Evolutionary conservation across 2,888 invertebrate genomes (phyloP).

Genomic region (Phortica magna): DNA sequence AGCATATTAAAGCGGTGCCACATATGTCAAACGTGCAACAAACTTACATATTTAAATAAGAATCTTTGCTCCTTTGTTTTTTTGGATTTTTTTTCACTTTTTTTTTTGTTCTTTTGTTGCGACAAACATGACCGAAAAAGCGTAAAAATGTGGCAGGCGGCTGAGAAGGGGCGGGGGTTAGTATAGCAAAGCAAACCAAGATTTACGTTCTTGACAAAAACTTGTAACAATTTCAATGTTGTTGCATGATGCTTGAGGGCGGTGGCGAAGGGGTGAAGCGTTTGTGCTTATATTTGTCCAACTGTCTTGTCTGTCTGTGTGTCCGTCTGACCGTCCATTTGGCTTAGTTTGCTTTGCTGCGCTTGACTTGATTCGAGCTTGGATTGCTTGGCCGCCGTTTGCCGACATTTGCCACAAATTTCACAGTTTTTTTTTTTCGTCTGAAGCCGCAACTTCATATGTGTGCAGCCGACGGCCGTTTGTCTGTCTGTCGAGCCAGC

Average conservation of each 20-base stretch:
- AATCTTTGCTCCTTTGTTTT: slow-evolving; percentile 45
- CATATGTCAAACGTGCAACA: slow-evolving; percentile 22
- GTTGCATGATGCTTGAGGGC: slow-evolving; percentile 35
- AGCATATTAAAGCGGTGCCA: slow-evolving; percentile 26
- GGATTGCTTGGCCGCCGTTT: neutral
- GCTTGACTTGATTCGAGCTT: neutral
- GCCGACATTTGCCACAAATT: neutral
- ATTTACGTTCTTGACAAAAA: slow-evolving; percentile 63
- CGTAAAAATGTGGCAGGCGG: neutral
- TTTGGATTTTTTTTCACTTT: slow-evolving; percentile 41
- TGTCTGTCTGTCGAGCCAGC: neutral
- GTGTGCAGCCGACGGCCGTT: neutral
- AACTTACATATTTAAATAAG: slow-evolving; percentile 18
- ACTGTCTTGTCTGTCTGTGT: neutral
- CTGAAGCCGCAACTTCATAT: neutral
- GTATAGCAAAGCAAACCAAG: slow-evolving; percentile 47
- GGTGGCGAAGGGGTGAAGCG: neutral
- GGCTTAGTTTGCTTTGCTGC: neutral
- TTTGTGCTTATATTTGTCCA: neutral
- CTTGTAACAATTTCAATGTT: slow-evolving; percentile 41
- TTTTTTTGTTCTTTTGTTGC: slow-evolving; percentile 45
- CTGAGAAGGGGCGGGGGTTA: neutral
- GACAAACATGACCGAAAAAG: slow-evolving; percentile 44
- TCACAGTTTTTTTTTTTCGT: neutral
- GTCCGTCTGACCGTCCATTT: neutral